These are phyloP conservation scores for Syrrhaptes paradoxus DNA, from an alignment of 2,113 vertebrate species.

Conservation along the genomic window DNA sequence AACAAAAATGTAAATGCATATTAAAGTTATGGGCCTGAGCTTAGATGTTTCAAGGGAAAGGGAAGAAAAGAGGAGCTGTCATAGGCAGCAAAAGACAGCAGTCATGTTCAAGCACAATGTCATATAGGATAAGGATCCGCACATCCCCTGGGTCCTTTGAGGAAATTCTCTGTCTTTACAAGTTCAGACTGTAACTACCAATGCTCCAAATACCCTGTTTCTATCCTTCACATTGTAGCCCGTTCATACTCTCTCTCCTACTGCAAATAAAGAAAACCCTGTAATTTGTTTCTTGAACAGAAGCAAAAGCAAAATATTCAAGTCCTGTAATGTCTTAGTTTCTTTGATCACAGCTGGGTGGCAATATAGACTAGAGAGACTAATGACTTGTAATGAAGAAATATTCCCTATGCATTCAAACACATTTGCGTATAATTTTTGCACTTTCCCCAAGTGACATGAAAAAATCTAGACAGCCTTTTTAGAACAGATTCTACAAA, in stretches of 20 bases:
- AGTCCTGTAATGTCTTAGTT: not conserved
- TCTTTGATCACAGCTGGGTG: constrained; percentile 56
- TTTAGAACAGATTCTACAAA: not conserved
- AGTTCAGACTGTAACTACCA: not conserved
- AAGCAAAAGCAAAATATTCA: not conserved
- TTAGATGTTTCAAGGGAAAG: not conserved
- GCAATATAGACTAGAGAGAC: constrained; percentile 41
- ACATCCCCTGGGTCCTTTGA: not conserved
- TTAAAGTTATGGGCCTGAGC: not conserved
- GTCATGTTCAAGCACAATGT: not conserved
- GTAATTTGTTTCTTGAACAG: not conserved
- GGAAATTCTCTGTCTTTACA: not conserved
- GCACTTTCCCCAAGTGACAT: not conserved
- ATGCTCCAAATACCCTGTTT: not conserved
- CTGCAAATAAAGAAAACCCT: not conserved
- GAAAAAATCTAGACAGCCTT: not conserved
- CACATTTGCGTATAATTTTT: not conserved
- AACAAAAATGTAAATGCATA: not conserved
- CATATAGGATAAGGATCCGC: not conserved
- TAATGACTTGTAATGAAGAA: not conserved
- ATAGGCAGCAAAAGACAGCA: not conserved
- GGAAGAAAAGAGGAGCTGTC: not conserved
- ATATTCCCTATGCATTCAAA: not conserved
- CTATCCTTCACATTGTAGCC: not conserved
- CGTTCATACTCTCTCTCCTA: not conserved